Percentiles rank a stretch among this genome's conserved stretches.
Evolutionary conservation across 2,113 vertebrate species (phyloP).

Genomic region (Cacatua alba): DNA sequence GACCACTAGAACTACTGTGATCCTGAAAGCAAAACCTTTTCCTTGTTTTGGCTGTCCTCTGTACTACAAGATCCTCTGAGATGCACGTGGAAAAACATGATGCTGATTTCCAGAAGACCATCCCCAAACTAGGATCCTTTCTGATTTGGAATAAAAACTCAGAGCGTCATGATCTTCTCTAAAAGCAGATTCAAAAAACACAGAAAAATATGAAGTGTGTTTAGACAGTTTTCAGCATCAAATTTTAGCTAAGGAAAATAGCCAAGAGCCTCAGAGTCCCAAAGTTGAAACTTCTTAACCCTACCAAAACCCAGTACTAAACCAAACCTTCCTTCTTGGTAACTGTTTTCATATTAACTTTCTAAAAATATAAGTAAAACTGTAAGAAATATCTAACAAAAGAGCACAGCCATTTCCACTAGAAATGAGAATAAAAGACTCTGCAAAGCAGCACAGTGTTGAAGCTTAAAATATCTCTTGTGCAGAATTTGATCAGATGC

Average conservation of each 20-base stretch:
- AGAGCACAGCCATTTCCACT: not conserved
- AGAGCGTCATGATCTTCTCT: not conserved
- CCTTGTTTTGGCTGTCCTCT: not conserved
- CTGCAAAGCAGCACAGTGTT: not conserved
- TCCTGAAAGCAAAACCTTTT: not conserved
- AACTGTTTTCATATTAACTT: not conserved
- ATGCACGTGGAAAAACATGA: not conserved
- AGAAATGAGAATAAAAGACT: not conserved
- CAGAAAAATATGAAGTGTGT: not conserved
- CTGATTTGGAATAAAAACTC: not conserved
- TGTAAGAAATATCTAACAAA: not conserved
- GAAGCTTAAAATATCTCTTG: not conserved
- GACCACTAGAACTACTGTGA: not conserved
- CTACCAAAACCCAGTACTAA: not conserved
- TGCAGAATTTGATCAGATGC: not conserved
- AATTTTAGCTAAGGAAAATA: not conserved
- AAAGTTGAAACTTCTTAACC: not conserved
- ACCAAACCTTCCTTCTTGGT: not conserved
- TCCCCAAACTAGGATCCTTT: not conserved
- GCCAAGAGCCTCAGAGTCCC: not conserved
- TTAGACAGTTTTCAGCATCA: not conserved
- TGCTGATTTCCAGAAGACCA: not conserved
- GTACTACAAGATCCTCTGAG: not conserved
- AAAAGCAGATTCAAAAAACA: not conserved
- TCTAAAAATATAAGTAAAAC: not conserved